Conservation (phyloP, 2,888 invertebrate species). For the Tiliacea aurago region DNA sequence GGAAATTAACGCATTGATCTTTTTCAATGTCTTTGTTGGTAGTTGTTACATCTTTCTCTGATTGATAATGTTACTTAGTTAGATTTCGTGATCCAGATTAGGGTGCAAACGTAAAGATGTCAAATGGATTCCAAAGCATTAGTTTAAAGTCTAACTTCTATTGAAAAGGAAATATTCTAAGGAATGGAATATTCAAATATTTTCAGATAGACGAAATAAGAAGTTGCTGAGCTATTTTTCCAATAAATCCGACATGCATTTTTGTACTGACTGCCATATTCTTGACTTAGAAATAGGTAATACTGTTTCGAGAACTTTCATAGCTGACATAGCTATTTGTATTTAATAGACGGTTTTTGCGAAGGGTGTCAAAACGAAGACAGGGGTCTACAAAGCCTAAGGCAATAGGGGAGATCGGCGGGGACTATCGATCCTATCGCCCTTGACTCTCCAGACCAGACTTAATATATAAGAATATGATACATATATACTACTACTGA, state of each 20-base stretch:
- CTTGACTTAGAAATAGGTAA: neutral
- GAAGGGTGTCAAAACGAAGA: constrained; percentile 39
- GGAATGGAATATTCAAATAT: constrained; percentile 17
- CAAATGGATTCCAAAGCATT: neutral
- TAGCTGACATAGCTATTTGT: constrained; percentile 17
- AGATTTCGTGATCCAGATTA: neutral
- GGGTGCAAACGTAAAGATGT: neutral
- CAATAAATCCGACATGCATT: constrained; percentile 12
- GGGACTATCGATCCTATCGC: constrained; percentile 38
- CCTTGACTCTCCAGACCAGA: constrained; percentile 52
- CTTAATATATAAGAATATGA: neutral
- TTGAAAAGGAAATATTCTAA: neutral
- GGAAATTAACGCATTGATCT: constrained; percentile 51
- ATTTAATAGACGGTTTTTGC: constrained; percentile 15
- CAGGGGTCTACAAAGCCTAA: constrained; percentile 45
- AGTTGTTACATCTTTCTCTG: neutral
- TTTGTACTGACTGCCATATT: constrained; percentile 16
- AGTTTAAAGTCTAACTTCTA: neutral
- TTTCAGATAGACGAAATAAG: neutral
- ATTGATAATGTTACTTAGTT: constrained; percentile 4
- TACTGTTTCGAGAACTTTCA: constrained; percentile 13
- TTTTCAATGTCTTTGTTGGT: constrained; percentile 21
- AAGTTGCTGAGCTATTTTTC: constrained; percentile 6
- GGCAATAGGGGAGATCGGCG: constrained; percentile 42
- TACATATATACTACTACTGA: constrained; percentile 13